Base-by-base conservation (phyloP, 2,797 vertebrate genomes). In the Urosaurus nigricauda region DNA sequence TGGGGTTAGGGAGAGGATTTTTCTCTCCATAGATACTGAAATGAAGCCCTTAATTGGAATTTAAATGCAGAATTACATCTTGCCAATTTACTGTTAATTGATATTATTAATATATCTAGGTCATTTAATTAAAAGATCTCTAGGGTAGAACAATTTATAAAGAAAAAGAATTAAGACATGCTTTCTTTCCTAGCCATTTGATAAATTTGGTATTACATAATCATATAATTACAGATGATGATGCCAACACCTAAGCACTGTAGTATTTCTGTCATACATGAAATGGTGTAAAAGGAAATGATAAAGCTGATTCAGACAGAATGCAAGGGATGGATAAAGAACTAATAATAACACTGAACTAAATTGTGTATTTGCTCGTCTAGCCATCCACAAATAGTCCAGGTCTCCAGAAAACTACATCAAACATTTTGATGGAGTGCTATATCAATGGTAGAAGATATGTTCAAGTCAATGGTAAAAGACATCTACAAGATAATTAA, bases 101-200 rank as follows among this genome's bases (percentile, higher is more conserved):
- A 83, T 93, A 90, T 73, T 88, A 90, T 90, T 92, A 91, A 92
- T 93, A 79, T 79, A 95, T 84, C 70, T 95, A 93, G 90, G 94
- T 91, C 90, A 89, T 81, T 94, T 90, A 90, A 94, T 91, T 93
- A 90, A 91, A 95, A 47, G 77, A 90, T 93, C 94, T 94, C 91
- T 93, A 93, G 92, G 89, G 89, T 91, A 94, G 91, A 58, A 35
- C 83, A 84, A 88, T 81, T 85, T 32, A 89, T 88, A 73, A 84
- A 83, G 91, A 92, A 70, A 68, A 91, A 78, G 56, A 94, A 63
- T n/a, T 74, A 87, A 79, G 75, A 87, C 4, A 43, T 75, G 73
- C 6, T 1, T 80, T 19, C 17, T 91, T 89, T 86, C 35, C 14
- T 32, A 83, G 73, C 3, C 0, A 0, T 4, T 74, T 73, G 47